Percentiles rank a stretch among this genome's conserved stretches.
These are phyloP conservation scores for Auanema freiburgensis DNA, from an alignment of 2,888 invertebrate species.

Conservation along the genomic window DNA sequence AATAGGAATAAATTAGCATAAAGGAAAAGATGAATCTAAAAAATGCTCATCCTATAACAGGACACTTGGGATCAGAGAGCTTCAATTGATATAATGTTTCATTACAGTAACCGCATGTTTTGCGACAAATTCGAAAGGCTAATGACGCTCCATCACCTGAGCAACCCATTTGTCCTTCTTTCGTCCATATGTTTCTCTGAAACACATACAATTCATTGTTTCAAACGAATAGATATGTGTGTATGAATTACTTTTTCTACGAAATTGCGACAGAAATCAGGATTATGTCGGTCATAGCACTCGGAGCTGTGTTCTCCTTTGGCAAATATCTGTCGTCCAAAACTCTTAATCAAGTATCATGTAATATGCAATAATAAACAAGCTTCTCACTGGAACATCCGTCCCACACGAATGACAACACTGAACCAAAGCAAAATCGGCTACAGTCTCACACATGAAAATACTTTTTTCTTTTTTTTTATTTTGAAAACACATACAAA, in stretches of 20 bases:
- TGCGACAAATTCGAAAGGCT: constrained; percentile 20
- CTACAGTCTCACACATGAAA: constrained; percentile 16
- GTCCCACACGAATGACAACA: constrained; percentile 20
- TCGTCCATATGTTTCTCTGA: constrained; percentile 3
- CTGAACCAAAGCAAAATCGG: constrained; percentile 20
- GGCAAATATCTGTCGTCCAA: constrained; percentile 10
- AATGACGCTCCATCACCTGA: constrained; percentile 3
- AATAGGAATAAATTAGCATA: too few species aligned
- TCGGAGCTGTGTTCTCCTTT: constrained; percentile 8
- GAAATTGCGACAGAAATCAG: constrained; percentile 1
- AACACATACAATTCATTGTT: constrained; percentile 3
- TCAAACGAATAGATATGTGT: background rate
- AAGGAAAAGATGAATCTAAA: background rate
- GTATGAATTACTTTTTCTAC: background rate
- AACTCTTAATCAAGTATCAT: too few species aligned
- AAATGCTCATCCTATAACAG: constrained; percentile 14
- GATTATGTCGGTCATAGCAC: constrained; percentile 15
- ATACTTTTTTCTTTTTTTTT: background rate
- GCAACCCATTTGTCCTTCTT: constrained; percentile 4
- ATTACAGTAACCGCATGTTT: constrained; percentile 22
- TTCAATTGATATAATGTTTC: constrained; percentile 1
- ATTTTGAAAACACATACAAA: background rate
- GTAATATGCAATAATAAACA: too few species aligned
- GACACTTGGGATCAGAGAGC: constrained; percentile 4
- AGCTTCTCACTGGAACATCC: constrained; percentile 7